Evolutionary conservation across 1,140 invertebrate species (phyloP).

Genomic region (Trichomalopsis sarcophagae): DNA sequence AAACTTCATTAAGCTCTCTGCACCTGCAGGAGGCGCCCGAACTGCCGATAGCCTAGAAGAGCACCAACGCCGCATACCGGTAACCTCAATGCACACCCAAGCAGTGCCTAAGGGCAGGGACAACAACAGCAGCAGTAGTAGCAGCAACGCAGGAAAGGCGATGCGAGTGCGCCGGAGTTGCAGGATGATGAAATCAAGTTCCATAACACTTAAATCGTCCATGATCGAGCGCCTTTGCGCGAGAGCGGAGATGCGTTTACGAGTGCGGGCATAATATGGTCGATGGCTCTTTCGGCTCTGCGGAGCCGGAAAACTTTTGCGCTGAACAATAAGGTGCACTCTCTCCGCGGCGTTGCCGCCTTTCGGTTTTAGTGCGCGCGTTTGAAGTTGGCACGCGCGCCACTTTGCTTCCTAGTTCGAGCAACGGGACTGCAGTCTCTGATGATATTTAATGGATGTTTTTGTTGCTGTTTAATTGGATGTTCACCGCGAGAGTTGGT

Average conservation of each 20-base stretch:
- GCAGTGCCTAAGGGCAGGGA: too few relatives aligned
- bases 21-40: too few relatives aligned
- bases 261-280: neutral
- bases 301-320: conserved; percentile 13
- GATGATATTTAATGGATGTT: neutral
- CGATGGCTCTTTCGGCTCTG: neutral
- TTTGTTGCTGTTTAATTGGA: neutral
- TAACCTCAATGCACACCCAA: neutral
- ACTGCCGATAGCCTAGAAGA: neutral
- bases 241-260: neutral
- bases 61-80: too few relatives aligned
- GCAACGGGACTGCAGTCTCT: neutral
- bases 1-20: too few relatives aligned
- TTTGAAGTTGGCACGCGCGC: neutral
- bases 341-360: neutral
- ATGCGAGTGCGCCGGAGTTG: neutral
- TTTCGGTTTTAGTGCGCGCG: neutral
- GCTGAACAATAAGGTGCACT: neutral
- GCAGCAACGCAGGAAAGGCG: neutral
- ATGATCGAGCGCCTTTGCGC: conserved; percentile 33
- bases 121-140: too few relatives aligned
- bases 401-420: neutral
- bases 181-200: conserved; percentile 40
- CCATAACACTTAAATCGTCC: conserved; percentile 41
- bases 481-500: too few relatives aligned